Evolutionary conservation across 2,113 vertebrate genomes (phyloP).

Genomic region (Siniperca chuatsi): DNA sequence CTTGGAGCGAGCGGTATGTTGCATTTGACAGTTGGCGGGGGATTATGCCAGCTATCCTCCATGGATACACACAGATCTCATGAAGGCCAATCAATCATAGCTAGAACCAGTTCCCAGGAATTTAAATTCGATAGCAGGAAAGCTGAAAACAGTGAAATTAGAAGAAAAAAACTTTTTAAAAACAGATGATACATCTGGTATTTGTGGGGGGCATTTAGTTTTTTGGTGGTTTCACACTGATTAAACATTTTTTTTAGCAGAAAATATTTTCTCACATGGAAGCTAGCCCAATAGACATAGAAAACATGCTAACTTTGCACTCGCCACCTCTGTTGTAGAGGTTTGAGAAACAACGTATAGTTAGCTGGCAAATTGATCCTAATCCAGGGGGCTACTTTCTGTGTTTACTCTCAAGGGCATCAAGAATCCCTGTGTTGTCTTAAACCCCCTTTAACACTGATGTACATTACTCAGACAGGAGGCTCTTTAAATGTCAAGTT

Average conservation of each 20-base stretch:
- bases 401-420: neutral
- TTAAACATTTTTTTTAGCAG: too few species aligned
- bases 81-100: conserved; percentile 43
- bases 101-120: conserved; percentile 30
- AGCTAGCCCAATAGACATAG: neutral
- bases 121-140: conserved; percentile 11
- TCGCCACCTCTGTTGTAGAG: neutral
- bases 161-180: neutral
- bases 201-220: neutral
- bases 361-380: neutral
- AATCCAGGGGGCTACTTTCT: neutral
- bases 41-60: conserved; percentile 48
- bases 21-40: conserved; percentile 59
- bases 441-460: neutral
- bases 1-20: conserved; percentile 38
- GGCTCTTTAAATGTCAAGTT: neutral
- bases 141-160: conserved; percentile 1
- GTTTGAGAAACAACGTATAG: neutral
- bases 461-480: neutral
- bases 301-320: neutral
- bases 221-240: neutral
- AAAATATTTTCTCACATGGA: neutral
- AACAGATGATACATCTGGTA: neutral
- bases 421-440: neutral
- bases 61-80: conserved; percentile 35